Conservation (phyloP, 30 jellyfish, hydroid and myxozoan genomes). For the Pseudorhiza aurosa region DNA sequence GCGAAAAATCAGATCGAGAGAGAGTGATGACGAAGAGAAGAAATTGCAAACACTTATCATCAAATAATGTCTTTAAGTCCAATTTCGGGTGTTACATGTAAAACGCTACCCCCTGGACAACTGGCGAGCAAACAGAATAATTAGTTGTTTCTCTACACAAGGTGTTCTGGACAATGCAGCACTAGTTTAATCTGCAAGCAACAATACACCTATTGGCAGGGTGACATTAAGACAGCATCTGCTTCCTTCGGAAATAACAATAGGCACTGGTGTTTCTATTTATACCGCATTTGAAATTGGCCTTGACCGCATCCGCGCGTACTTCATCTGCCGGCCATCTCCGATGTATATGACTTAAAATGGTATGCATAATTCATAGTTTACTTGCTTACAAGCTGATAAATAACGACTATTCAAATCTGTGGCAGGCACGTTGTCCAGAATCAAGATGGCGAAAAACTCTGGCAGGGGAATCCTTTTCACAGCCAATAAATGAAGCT, state of each 20-base stretch:
- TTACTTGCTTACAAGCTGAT: neutral
- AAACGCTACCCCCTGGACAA: slow-evolving; percentile 3
- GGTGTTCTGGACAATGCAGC: neutral
- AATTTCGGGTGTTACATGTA: too few relatives aligned
- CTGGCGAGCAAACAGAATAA: neutral
- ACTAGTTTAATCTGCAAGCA: neutral
- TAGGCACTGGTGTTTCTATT: neutral
- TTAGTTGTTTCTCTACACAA: neutral
- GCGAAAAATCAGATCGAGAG: too few relatives aligned
- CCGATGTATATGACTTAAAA: neutral
- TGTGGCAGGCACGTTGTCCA: too few relatives aligned
- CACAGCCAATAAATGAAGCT: too few relatives aligned
- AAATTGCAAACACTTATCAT: too few relatives aligned
- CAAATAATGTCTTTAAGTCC: too few relatives aligned
- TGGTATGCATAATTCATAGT: neutral
- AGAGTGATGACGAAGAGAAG: too few relatives aligned
- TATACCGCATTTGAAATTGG: neutral
- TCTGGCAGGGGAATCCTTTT: too few relatives aligned
- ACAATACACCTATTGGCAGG: neutral
- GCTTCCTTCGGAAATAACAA: neutral
- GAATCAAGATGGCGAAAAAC: too few relatives aligned
- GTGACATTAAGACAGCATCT: neutral
- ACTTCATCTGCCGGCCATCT: neutral
- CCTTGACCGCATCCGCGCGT: neutral
- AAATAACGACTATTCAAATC: too few relatives aligned